phyloP scores from a whole-genome alignment of 2,113 vertebrate species.

The Oncorhynchus mykiss region DNA sequence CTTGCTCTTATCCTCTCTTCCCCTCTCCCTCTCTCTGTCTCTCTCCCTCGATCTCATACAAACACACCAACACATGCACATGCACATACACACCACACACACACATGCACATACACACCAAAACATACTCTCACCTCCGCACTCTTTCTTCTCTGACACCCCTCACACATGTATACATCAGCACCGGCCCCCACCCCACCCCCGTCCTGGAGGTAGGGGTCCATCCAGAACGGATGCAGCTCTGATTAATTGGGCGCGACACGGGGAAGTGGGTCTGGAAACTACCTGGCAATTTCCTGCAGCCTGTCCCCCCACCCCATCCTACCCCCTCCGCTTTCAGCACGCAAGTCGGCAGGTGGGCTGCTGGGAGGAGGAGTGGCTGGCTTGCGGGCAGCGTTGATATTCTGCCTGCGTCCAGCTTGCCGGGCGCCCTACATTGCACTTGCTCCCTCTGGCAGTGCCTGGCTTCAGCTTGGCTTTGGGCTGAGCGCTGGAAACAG shows the following conservation, averaged over 20 bases:
- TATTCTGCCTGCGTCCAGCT: constrained; percentile 79
- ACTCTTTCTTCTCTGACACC: not conserved
- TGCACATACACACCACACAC: constrained; percentile 21
- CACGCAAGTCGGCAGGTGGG: constrained; percentile 76
- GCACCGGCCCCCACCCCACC: constrained; percentile 3
- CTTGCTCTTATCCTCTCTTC: too few species aligned
- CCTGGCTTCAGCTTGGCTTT: constrained; percentile 69
- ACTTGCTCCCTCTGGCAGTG: constrained; percentile 77
- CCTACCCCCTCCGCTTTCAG: constrained; percentile 55
- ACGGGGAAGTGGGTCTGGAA: constrained; percentile 79
- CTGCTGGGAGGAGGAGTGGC: constrained; percentile 73
- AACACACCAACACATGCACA: constrained; percentile 28
- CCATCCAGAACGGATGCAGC: constrained; percentile 77
- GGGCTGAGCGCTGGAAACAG: constrained; percentile 45
- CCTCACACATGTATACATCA: too few species aligned
- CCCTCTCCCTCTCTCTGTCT: not conserved
- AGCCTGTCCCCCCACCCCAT: constrained; percentile 42
- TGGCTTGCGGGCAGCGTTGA: constrained; percentile 71
- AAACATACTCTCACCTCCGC: constrained; percentile 8
- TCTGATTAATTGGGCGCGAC: constrained; percentile 81
- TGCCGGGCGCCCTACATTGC: constrained; percentile 79
- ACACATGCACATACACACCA: not conserved
- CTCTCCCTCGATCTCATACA: not conserved
- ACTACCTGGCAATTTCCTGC: constrained; percentile 80
- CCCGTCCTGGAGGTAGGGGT: constrained; percentile 57